Percentiles rank a stretch among this genome's conserved stretches.
Conservation (phyloP, 2,888 invertebrate genomes). For the Ochlodes sylvanus region DNA sequence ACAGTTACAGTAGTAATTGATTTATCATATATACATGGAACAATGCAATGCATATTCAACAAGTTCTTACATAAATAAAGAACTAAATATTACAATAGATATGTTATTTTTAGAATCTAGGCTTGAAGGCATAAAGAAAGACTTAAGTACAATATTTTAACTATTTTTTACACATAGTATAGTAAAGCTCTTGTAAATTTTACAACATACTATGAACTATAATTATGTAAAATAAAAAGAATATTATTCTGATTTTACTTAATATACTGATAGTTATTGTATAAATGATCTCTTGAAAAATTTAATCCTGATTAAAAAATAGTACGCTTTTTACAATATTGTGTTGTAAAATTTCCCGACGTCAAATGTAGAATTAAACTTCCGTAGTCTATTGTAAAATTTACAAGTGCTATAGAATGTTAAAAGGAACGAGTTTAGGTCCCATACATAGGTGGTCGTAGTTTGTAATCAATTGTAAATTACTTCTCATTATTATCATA, state of each 20-base stretch:
- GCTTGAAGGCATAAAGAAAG: conserved; percentile 10
- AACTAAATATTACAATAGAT: conserved; percentile 30
- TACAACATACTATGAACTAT: not conserved
- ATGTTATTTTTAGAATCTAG: conserved; percentile 30
- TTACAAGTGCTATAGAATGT: conserved; percentile 10
- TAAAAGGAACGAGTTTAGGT: conserved; percentile 23
- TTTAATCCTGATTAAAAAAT: no score
- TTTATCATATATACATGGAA: conserved; percentile 64
- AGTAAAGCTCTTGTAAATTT: conserved; percentile 20
- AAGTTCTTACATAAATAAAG: conserved; percentile 18
- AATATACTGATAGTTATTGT: no score
- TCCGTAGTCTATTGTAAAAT: conserved; percentile 8
- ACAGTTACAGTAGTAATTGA: conserved; percentile 46
- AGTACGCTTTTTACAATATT: no score
- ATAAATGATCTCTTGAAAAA: no score
- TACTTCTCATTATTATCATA: not conserved
- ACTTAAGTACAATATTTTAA: conserved; percentile 4
- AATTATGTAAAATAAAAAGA: no score
- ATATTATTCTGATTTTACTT: no score
- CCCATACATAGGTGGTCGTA: conserved; percentile 13
- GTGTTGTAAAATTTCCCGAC: no score
- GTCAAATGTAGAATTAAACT: not conserved
- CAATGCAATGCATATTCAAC: conserved; percentile 38
- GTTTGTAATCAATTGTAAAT: conserved; percentile 1
- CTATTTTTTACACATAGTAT: not conserved